Conservation (phyloP, 2,797 vertebrate genomes). For the Manis pentadactyla region DNA sequence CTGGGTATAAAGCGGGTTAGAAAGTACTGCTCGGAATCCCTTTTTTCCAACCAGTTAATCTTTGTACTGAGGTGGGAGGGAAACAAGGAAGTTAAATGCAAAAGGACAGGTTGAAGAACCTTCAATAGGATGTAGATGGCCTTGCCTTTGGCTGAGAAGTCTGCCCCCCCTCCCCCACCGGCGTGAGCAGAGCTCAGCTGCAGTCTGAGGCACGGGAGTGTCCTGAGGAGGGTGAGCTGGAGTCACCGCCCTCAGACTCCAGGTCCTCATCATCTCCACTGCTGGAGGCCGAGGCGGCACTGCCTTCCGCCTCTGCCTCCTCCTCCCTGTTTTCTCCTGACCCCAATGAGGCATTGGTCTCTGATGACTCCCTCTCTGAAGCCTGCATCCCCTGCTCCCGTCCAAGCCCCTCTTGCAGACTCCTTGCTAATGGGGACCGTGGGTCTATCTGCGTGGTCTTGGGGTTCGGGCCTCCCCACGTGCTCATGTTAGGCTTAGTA, state of each 20-base stretch:
- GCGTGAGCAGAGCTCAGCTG: conserved; percentile 86
- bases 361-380: background rate
- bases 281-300: background rate
- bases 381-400: background rate
- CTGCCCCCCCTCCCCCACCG: background rate
- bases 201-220: conserved; percentile 92
- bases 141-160: background rate
- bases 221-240: conserved; percentile 91
- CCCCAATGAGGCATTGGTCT: conserved; percentile 58
- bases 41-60: no score
- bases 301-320: conserved; percentile 84
- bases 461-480: conserved; percentile 88
- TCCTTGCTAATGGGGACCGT: conserved; percentile 89
- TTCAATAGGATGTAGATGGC: background rate
- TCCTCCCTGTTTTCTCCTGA: conserved; percentile 85
- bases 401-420: background rate
- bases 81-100: background rate
- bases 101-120: background rate
- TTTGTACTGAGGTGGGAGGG: no score
- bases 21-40: background rate
- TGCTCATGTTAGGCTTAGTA: conserved; percentile 91
- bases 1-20: background rate
- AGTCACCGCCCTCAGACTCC: conserved; percentile 94
- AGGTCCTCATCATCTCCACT: conserved; percentile 91
- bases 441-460: conserved; percentile 82